phyloP scores from a whole-genome alignment of 2,113 vertebrate genomes.

The Synodontis membranacea region DNA sequence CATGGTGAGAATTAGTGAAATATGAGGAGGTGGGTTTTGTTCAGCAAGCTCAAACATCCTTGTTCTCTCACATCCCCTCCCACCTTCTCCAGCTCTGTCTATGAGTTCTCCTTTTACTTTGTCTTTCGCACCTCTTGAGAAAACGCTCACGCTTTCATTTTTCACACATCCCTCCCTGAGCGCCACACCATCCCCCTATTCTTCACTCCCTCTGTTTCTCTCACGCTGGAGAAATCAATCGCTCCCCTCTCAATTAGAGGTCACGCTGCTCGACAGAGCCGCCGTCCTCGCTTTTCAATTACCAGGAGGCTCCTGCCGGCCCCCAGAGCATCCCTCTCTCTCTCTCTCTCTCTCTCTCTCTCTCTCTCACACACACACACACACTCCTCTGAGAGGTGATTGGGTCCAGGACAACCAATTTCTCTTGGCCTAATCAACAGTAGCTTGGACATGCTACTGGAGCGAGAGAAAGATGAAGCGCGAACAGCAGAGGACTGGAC shows the following conservation, averaged over 20 bases:
- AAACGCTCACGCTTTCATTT: conserved; percentile 46
- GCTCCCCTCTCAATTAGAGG: conserved; percentile 71
- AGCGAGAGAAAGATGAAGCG: conserved; percentile 59
- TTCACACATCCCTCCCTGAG: conserved; percentile 24
- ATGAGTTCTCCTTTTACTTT: conserved; percentile 6
- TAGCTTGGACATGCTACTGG: conserved; percentile 63
- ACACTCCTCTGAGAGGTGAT: conserved; percentile 62
- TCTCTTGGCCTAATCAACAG: conserved; percentile 74
- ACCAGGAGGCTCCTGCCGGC: conserved; percentile 66
- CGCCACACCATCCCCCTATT: conserved; percentile 24
- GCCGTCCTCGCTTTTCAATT: conserved; percentile 73
- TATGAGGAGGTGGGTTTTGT: neutral
- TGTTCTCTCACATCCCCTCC: neutral
- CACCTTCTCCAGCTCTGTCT: conserved; percentile 18
- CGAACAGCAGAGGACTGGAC: conserved; percentile 32
- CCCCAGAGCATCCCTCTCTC: conserved; percentile 35
- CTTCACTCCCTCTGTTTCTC: conserved; percentile 35
- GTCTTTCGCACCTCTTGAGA: conserved; percentile 33
- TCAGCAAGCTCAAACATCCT: neutral
- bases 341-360: neutral
- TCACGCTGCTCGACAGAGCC: conserved; percentile 62
- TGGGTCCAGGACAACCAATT: conserved; percentile 74
- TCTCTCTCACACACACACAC: conserved; percentile 3
- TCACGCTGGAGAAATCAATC: conserved; percentile 70
- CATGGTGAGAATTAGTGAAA: neutral